Percentiles rank a stretch among this genome's conserved stretches.
phyloP scores from a whole-genome alignment of 2,113 vertebrate genomes.

The Thymallus thymallus region DNA sequence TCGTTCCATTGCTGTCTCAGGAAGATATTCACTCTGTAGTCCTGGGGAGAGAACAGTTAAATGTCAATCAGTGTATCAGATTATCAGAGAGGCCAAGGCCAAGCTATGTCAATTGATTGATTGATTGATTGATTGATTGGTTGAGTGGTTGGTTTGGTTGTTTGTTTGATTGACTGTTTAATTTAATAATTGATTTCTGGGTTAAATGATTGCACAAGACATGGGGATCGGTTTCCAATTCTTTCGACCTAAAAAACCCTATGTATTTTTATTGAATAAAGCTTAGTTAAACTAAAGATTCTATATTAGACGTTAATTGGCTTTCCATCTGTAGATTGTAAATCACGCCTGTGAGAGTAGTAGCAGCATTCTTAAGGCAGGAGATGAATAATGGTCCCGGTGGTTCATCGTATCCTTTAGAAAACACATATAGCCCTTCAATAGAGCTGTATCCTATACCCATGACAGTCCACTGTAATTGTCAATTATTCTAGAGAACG shows the following conservation, averaged over 20 bases:
- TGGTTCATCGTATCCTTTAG: conserved; percentile 20
- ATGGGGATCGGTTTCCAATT: neutral
- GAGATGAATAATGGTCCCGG: neutral
- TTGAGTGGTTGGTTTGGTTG: no score
- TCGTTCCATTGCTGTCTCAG: conserved; percentile 98
- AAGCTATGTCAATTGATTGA: neutral
- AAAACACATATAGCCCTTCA: neutral
- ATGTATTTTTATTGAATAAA: neutral
- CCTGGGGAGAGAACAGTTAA: conserved; percentile 65
- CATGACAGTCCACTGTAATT: conserved; percentile 44
- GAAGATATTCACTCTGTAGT: conserved; percentile 98
- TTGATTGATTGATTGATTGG: no score
- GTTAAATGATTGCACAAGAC: no score
- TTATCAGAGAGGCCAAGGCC: neutral
- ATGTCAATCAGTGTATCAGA: neutral
- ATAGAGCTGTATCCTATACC: conserved; percentile 48
- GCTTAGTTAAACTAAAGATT: neutral
- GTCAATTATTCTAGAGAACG: conserved; percentile 62
- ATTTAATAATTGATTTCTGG: no score
- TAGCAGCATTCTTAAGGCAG: no score
- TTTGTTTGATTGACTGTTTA: neutral
- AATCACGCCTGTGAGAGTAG: neutral
- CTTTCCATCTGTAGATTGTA: neutral
- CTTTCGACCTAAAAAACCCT: neutral
- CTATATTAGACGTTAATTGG: neutral